A percentile compares a stretch with the other conserved stretches of the same genome.
Conservation (phyloP, 2,797 vertebrate genomes). For the Urosaurus nigricauda region DNA sequence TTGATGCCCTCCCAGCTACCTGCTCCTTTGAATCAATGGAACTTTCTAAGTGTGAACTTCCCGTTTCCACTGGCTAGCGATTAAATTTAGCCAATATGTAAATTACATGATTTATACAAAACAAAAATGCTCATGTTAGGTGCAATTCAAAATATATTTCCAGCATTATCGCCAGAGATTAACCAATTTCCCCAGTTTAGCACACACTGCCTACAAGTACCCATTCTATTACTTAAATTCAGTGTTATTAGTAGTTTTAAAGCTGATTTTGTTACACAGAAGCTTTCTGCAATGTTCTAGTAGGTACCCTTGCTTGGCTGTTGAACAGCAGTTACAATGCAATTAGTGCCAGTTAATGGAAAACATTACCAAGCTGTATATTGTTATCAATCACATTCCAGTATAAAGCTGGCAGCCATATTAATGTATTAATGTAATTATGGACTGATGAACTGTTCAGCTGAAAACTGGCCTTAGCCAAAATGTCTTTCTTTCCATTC, state of each 20-base stretch:
- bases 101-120: neutral
- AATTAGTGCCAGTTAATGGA: conserved; percentile 73
- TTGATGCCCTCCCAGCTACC: too few relatives aligned
- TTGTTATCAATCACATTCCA: conserved; percentile 73
- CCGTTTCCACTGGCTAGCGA: too few relatives aligned
- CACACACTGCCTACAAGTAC: too few relatives aligned
- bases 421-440: conserved; percentile 66
- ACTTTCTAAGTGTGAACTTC: too few relatives aligned
- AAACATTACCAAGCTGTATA: conserved; percentile 66
- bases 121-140: neutral
- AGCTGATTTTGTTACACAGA: conserved; percentile 62
- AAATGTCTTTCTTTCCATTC: conserved; percentile 7
- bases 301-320: conserved; percentile 68
- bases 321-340: conserved; percentile 69
- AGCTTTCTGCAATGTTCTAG: conserved; percentile 53
- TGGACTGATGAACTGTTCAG: conserved; percentile 67
- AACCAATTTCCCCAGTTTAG: neutral
- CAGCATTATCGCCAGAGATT: neutral
- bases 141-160: conserved; percentile 9
- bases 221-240: conserved; percentile 34
- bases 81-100: neutral
- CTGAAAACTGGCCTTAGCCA: conserved; percentile 68
- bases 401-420: conserved; percentile 63
- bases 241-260: conserved; percentile 54
- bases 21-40: too few relatives aligned